Evolutionary conservation across 2,113 vertebrate genomes (phyloP).

Genomic region (Sinocyclocheilus grahami): DNA sequence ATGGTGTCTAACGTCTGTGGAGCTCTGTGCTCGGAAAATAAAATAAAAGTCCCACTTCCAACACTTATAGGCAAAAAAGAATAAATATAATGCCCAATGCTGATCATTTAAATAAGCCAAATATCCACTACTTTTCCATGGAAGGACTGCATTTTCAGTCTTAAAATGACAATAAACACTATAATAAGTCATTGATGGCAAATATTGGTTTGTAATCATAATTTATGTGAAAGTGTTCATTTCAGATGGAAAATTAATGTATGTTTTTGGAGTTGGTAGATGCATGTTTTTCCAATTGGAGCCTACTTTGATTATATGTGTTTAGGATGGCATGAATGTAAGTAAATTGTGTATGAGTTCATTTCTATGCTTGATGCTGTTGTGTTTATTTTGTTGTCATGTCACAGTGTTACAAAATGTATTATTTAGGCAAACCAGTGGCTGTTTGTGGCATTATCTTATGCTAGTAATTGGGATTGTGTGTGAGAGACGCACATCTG

Average conservation of each 20-base stretch:
- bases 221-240: not conserved
- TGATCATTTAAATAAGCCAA: not conserved
- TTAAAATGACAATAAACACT: not conserved
- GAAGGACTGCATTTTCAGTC: not conserved
- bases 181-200: not conserved
- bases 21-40: too few species aligned
- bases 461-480: not conserved
- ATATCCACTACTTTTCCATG: not conserved
- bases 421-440: not conserved
- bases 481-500: slow-evolving; percentile 10
- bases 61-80: too few species aligned
- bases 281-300: not conserved
- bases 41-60: too few species aligned
- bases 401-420: not conserved
- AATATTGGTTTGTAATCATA: not conserved
- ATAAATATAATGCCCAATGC: too few species aligned
- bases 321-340: not conserved
- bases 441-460: not conserved
- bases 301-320: not conserved
- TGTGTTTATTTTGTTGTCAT: not conserved
- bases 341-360: not conserved
- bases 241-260: not conserved
- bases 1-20: not conserved
- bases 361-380: not conserved
- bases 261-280: not conserved